Evolutionary conservation across 1,140 invertebrate species (phyloP).

Genomic region (Caenorhabditis brenneri): DNA sequence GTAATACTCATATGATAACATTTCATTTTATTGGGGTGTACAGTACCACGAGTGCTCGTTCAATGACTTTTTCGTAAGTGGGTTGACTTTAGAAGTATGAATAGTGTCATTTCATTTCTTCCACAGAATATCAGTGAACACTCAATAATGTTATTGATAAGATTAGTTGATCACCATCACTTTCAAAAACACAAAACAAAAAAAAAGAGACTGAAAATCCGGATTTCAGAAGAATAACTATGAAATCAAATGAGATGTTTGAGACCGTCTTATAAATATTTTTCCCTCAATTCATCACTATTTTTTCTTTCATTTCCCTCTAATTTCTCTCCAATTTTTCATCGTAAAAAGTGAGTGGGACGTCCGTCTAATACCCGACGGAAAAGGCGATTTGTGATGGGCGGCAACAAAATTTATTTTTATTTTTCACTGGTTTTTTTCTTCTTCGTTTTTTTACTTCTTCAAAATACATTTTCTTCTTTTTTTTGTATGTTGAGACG

Average conservation of each 20-base stretch:
- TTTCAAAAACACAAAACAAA: not conserved
- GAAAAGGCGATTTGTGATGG: constrained; percentile 27
- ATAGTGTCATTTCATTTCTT: too few relatives aligned
- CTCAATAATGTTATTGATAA: not conserved
- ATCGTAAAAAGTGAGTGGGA: not conserved
- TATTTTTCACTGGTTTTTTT: not conserved
- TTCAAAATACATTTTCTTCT: constrained; percentile 10
- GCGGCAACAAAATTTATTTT: not conserved
- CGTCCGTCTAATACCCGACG: not conserved
- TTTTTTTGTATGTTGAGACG: not conserved
- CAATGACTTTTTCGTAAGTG: too few relatives aligned
- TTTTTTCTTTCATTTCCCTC: not conserved
- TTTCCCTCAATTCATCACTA: not conserved
- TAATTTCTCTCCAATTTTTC: not conserved
- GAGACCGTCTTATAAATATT: not conserved
- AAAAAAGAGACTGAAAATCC: not conserved
- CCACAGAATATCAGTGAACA: not conserved
- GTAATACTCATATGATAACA: too few relatives aligned
- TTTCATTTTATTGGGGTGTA: too few relatives aligned
- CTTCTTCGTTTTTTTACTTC: too few relatives aligned
- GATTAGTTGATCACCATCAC: not conserved
- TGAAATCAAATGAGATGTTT: not conserved
- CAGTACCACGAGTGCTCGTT: too few relatives aligned
- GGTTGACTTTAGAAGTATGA: too few relatives aligned
- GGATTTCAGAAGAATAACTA: not conserved